Conservation (phyloP, 2,888 invertebrate genomes). For the Hyposoter dolosus region DNA sequence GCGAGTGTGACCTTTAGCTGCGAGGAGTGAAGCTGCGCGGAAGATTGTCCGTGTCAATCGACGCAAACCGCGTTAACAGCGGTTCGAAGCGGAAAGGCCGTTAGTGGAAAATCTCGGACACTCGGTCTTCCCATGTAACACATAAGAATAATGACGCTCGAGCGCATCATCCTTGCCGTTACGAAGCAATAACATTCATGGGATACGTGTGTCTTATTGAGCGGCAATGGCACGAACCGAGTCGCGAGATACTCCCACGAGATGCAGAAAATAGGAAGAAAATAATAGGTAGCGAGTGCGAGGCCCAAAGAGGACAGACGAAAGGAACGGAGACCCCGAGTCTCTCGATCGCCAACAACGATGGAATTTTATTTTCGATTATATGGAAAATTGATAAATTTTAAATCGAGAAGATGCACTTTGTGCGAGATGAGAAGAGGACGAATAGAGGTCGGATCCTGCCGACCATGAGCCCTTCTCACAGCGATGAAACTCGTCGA, state of each 20-base stretch:
- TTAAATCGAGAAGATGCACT: background rate
- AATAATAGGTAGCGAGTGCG: slow-evolving; percentile 27
- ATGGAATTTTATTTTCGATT: slow-evolving; percentile 23
- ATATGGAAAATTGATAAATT: slow-evolving; percentile 38
- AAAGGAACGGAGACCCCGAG: background rate
- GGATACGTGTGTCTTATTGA: slow-evolving; percentile 61
- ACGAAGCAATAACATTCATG: slow-evolving; percentile 68
- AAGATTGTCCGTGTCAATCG: slow-evolving; percentile 35
- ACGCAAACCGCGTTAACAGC: slow-evolving; percentile 32
- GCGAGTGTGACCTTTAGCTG: slow-evolving; percentile 5
- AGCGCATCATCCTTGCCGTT: slow-evolving; percentile 69
- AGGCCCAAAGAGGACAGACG: background rate
- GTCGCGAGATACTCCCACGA: slow-evolving; percentile 42
- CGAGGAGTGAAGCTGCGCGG: background rate
- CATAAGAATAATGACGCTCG: slow-evolving; percentile 71
- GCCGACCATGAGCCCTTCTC: background rate
- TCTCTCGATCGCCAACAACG: background rate
- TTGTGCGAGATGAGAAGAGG: background rate
- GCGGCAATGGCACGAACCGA: slow-evolving; percentile 22
- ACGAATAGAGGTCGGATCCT: background rate
- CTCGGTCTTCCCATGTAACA: slow-evolving; percentile 71
- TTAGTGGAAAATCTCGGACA: slow-evolving; percentile 66
- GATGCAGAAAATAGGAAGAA: slow-evolving; percentile 39
- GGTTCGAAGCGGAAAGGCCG: slow-evolving; percentile 29
- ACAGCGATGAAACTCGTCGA: slow-evolving; percentile 26